These are phyloP conservation scores for Salvelinus alpinus DNA, from an alignment of 2,113 vertebrate species.

Conservation along the genomic window DNA sequence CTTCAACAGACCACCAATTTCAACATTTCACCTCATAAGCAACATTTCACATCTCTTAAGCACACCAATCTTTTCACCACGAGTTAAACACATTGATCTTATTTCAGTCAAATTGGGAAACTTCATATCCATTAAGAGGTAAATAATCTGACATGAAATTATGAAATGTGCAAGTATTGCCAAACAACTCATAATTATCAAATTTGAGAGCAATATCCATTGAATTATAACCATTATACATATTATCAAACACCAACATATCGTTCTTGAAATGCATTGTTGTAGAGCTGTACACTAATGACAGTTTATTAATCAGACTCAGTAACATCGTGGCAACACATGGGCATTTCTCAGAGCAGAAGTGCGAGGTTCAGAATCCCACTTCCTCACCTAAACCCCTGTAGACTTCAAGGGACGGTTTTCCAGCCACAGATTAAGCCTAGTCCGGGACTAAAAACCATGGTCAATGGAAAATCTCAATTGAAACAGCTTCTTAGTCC, in stretches of 20 bases:
- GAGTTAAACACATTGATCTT: too few species aligned
- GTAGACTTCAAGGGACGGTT: too few species aligned
- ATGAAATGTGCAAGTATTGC: neutral
- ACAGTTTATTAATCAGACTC: neutral
- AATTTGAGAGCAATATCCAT: neutral
- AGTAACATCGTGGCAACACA: slow-evolving; percentile 13
- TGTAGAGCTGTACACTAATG: slow-evolving; percentile 14
- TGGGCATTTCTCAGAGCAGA: slow-evolving; percentile 15
- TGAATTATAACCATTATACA: neutral
- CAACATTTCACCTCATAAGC: too few species aligned
- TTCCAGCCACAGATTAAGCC: too few species aligned
- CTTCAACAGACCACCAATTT: too few species aligned
- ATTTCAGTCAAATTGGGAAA: too few species aligned
- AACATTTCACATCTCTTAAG: too few species aligned
- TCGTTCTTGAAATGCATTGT: slow-evolving; percentile 31
- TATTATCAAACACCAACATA: slow-evolving; percentile 24
- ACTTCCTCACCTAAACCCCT: neutral
- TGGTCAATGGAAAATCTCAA: too few species aligned
- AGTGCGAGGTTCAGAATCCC: neutral
- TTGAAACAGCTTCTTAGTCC: too few species aligned
- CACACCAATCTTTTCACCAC: too few species aligned
- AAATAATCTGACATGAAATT: neutral
- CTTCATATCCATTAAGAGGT: neutral
- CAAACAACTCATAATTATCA: neutral
- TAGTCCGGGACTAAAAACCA: too few species aligned